Conservation (phyloP, 2,888 invertebrate genomes). For the Pyrochroa serraticornis region DNA sequence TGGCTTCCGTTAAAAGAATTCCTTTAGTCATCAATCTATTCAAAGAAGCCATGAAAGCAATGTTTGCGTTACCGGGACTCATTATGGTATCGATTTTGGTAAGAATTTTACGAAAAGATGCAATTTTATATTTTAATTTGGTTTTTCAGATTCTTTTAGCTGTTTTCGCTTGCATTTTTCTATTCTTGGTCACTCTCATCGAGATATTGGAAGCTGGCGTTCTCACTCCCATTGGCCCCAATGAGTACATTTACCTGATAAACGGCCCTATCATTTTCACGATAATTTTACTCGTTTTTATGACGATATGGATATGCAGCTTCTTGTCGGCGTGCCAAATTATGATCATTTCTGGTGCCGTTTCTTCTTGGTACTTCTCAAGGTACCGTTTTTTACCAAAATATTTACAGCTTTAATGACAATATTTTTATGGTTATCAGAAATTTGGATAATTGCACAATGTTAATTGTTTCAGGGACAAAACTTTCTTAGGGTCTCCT, state of each 20-base stretch:
- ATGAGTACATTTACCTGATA: constrained; percentile 1
- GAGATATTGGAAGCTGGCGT: not conserved
- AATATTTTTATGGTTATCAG: too few relatives aligned
- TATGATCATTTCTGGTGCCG: constrained; percentile 14
- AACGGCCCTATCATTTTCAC: constrained; percentile 7
- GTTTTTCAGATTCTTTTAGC: not conserved
- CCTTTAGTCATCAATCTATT: constrained; percentile 62
- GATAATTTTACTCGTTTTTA: constrained; percentile 1
- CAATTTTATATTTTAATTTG: not conserved
- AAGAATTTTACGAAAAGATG: too few relatives aligned
- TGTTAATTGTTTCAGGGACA: constrained; percentile 12
- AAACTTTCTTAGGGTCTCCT: constrained; percentile 10
- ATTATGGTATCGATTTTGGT: constrained; percentile 62
- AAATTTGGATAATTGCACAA: not conserved
- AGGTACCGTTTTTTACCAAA: constrained; percentile 7
- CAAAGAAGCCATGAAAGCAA: constrained; percentile 64
- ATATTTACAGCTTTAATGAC: not conserved
- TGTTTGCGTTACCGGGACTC: constrained; percentile 61
- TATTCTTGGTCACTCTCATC: not conserved
- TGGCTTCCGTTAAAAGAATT: constrained; percentile 57
- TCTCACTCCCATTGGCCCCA: not conserved
- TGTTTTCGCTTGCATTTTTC: not conserved
- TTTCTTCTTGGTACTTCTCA: constrained; percentile 18
- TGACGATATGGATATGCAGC: constrained; percentile 8
- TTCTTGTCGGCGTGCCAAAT: constrained; percentile 9